Evolutionary conservation across 2,797 vertebrate species (phyloP), one percentile per base, ranked within the genome.

Genomic region (Apogon talboti): DNA sequence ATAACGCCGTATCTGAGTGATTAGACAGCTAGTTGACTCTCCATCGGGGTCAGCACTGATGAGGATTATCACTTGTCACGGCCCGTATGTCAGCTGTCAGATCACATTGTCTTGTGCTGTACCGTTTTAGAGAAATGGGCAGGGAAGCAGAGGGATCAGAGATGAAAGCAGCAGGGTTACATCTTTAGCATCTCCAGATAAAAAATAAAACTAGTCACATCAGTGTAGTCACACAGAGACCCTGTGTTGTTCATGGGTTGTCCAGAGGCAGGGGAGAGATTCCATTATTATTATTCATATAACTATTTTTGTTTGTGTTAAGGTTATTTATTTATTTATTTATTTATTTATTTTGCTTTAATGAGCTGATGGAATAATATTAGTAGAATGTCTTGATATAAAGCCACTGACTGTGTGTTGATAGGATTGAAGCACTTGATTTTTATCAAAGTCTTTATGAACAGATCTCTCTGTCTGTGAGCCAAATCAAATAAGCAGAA

Each of bases 401-500:
- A 38, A 35, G 42, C 30, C 41, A 45, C 24, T 44, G 16, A 42
- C 50, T 56, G 48, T 64, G 59, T 75, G 50, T 66, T 68, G 45
- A 67, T 49, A 62, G 38, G 37, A 60, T 76, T 38, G 74, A 62
- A 82, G 68, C 64, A 40, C 76, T 76, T 44, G 76, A 73, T 81
- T 80, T 72, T 71, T 77, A 91, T 92, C 88, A 57, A 50, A 62
- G 64, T 71, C 61, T 68, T 76, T 64, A 86, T 83, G 71, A 81
- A 77, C 67, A 71, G 70, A 72, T 18, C 51, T 76, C 69, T 78
- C 37, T 14, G 49, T 57, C 13, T 67, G 50, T 33, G 16, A 71
- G 91, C 87, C 90, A 93, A 92, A 73, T 71, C 74, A 92, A 93
- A 92, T 86, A 92, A 89, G 65, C 87, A 76, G 61, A 79, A 56